Evolutionary conservation across 2,797 vertebrate genomes (phyloP).

Genomic region (Neomorphus geoffroyi): DNA sequence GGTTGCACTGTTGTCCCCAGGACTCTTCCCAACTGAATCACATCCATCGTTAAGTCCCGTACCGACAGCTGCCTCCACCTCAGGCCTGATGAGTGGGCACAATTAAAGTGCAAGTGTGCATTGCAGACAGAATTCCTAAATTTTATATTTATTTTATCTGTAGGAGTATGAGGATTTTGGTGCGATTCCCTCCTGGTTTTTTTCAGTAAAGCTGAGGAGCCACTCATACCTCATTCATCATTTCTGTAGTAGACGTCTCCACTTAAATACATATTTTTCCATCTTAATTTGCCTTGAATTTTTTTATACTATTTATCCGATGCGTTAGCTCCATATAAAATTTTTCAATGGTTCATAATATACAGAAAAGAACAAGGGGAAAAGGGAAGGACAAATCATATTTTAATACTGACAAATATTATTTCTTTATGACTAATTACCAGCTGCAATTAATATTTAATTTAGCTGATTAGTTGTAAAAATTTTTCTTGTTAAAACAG

Average conservation of each 20-base stretch:
- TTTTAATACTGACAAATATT: background rate
- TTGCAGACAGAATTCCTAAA: background rate
- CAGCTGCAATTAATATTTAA: background rate
- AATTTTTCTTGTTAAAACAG: background rate
- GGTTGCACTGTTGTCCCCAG: background rate
- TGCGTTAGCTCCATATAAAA: background rate
- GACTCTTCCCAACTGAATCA: background rate
- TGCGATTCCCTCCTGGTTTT: background rate
- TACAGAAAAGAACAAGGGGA: background rate
- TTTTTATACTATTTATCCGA: background rate
- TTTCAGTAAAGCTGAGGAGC: background rate
- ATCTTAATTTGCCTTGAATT: background rate
- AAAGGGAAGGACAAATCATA: background rate
- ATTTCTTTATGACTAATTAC: background rate
- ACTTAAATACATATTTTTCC: background rate
- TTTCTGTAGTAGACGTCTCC: background rate
- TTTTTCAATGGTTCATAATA: background rate
- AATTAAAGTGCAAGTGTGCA: background rate
- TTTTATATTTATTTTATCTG: background rate
- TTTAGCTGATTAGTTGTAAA: background rate
- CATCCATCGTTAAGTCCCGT: accelerated
- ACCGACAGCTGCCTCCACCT: background rate
- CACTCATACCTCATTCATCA: background rate
- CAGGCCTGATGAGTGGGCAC: background rate
- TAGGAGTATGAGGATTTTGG: background rate